These are phyloP conservation scores for Erebia ligea DNA, from an alignment of 2,888 invertebrate genomes.

Conservation along the genomic window DNA sequence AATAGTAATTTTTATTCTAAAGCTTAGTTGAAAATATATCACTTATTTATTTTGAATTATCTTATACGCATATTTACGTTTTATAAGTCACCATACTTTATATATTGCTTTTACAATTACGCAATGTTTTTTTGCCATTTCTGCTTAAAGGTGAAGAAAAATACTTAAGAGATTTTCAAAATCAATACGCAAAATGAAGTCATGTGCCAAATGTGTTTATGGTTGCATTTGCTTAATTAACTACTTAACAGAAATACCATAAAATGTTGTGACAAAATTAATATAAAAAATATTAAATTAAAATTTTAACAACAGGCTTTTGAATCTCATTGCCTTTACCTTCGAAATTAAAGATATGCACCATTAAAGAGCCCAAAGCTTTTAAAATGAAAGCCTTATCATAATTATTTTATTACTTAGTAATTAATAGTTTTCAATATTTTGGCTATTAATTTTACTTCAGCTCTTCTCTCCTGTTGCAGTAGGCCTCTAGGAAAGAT, in stretches of 20 bases:
- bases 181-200: too few relatives aligned
- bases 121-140: neutral
- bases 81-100: neutral
- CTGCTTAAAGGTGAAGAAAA: neutral
- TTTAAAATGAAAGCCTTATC: conserved; percentile 26
- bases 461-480: conserved; percentile 28
- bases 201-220: neutral
- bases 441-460: conserved; percentile 29
- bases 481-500: conserved; percentile 36
- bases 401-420: conserved; percentile 33
- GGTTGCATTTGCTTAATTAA: neutral
- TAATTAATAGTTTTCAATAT: conserved; percentile 27
- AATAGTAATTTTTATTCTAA: conserved; percentile 16
- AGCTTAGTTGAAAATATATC: neutral
- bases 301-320: neutral
- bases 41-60: too few relatives aligned
- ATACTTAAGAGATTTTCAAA: too few relatives aligned
- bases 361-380: conserved; percentile 36
- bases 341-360: conserved; percentile 35
- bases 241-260: neutral
- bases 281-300: conserved; percentile 5
- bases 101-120: neutral
- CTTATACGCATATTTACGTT: too few relatives aligned
- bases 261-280: conserved; percentile 13
- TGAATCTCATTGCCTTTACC: conserved; percentile 24